These are phyloP conservation scores for Oophaga pumilio DNA, from an alignment of 2,113 vertebrate species.

Conservation along the genomic window DNA sequence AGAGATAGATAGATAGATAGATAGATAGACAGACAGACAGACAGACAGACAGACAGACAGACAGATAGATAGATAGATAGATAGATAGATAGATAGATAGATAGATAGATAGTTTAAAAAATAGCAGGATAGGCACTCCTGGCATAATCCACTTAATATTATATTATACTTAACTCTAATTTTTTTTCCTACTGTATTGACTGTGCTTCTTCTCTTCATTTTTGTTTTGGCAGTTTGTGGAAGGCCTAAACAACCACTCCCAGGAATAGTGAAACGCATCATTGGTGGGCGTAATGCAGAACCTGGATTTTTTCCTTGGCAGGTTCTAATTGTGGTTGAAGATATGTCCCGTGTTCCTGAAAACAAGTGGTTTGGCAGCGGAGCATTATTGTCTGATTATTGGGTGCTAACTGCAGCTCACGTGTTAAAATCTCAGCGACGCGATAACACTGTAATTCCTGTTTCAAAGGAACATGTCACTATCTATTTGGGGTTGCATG, in stretches of 20 bases:
- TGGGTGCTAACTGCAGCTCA: conserved; percentile 96
- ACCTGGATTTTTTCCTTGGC: conserved; percentile 92
- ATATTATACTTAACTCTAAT: neutral
- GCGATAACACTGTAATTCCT: conserved; percentile 81
- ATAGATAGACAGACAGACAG: too few relatives aligned
- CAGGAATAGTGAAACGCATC: conserved; percentile 84
- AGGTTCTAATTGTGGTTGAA: conserved; percentile 89
- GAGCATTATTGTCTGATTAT: conserved; percentile 84
- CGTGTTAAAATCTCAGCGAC: conserved; percentile 84
- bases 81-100: too few relatives aligned
- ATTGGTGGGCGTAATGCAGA: conserved; percentile 83
- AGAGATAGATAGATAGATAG: too few relatives aligned
- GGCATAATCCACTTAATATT: conserved; percentile 63
- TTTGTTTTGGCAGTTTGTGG: conserved; percentile 77
- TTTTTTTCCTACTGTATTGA: neutral
- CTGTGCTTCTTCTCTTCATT: conserved; percentile 41
- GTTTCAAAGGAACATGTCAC: conserved; percentile 85
- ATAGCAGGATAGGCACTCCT: neutral
- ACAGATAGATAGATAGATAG: too few relatives aligned
- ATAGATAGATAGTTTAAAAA: neutral
- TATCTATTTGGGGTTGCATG: conserved; percentile 83
- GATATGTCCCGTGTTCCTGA: conserved; percentile 88
- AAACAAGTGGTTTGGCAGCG: conserved; percentile 92
- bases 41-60: too few relatives aligned
- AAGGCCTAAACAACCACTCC: conserved; percentile 74